Evolutionary conservation across 2,113 vertebrate genomes (phyloP).

Genomic region (Penelope pileata): DNA sequence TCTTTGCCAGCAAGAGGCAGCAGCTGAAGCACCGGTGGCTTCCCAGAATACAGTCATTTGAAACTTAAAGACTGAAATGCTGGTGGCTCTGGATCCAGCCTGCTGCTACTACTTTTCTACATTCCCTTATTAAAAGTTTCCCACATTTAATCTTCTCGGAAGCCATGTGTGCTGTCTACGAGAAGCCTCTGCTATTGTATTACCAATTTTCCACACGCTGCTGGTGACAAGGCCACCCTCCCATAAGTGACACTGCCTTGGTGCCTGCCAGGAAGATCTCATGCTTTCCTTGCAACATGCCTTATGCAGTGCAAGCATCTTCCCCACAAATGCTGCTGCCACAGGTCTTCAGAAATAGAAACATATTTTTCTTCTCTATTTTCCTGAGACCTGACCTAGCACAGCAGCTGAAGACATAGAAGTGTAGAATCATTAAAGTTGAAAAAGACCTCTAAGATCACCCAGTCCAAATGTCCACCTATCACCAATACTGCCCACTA

Average conservation of each 20-base stretch:
- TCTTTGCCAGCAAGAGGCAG: not conserved
- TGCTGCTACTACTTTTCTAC: not conserved
- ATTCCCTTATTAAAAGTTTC: not conserved
- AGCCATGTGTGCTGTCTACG: rapidly evolving
- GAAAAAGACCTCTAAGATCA: too few relatives aligned
- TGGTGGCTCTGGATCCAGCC: not conserved
- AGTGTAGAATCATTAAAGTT: too few relatives aligned
- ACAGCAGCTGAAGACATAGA: not conserved
- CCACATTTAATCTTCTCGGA: not conserved
- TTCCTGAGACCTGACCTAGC: not conserved
- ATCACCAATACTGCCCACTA: too few relatives aligned
- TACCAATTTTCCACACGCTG: not conserved
- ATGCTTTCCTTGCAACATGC: not conserved
- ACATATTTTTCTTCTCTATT: rapidly evolving
- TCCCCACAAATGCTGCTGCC: not conserved
- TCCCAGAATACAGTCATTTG: not conserved
- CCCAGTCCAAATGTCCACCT: too few relatives aligned
- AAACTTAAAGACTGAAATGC: not conserved
- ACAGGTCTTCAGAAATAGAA: not conserved
- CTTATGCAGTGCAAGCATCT: not conserved
- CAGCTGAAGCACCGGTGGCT: not conserved
- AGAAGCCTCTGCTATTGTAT: not conserved
- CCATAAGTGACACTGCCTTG: not conserved
- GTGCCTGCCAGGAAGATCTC: not conserved
- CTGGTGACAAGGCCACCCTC: not conserved